Percentiles rank a stretch among this genome's conserved stretches.
Evolutionary conservation across 2,113 vertebrate species (phyloP).

Genomic region (Climacteris rufus): DNA sequence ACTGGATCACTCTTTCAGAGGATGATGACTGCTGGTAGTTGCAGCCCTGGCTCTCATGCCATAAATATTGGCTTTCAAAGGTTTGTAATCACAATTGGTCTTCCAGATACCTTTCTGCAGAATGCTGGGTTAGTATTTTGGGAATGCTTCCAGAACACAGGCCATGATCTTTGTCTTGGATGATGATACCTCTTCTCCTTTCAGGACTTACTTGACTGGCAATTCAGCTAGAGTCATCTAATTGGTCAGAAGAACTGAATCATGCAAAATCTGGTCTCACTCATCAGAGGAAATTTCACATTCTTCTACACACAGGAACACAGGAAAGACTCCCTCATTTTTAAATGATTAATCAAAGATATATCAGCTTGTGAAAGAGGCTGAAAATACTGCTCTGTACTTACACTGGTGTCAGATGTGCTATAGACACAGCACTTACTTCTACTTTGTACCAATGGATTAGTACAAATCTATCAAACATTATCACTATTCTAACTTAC

Average conservation of each 20-base stretch:
- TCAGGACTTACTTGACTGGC: neutral
- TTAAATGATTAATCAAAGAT: neutral
- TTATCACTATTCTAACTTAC: neutral
- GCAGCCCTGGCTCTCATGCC: neutral
- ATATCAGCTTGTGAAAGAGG: neutral
- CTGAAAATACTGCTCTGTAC: neutral
- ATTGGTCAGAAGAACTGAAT: neutral
- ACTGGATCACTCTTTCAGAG: accelerated
- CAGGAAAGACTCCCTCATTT: neutral
- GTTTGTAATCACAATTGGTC: neutral
- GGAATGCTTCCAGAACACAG: neutral
- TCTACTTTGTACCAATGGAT: neutral
- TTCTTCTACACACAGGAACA: neutral
- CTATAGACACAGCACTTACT: neutral
- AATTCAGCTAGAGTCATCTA: neutral
- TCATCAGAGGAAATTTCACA: neutral
- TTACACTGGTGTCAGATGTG: neutral
- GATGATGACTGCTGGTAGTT: neutral
- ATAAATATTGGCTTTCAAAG: neutral
- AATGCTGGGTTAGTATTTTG: neutral
- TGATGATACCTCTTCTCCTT: neutral
- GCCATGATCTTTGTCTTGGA: neutral
- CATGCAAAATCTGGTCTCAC: neutral
- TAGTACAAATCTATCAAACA: neutral
- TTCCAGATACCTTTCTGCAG: neutral